phyloP scores from a whole-genome alignment of 2,113 vertebrate genomes.

The Condylura cristata region DNA sequence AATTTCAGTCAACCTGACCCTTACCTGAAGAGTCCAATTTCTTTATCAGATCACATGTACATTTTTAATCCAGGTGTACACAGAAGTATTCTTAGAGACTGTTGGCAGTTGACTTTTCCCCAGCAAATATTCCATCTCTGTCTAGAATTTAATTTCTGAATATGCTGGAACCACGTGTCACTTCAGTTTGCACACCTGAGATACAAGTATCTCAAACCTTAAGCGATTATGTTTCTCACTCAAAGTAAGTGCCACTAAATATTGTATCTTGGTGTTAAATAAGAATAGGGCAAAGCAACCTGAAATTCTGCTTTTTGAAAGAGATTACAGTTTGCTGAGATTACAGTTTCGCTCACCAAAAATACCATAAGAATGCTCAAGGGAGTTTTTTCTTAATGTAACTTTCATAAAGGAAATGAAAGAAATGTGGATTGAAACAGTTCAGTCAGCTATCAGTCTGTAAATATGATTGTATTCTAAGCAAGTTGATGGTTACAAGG shows the following conservation, averaged over 20 bases:
- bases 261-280: neutral
- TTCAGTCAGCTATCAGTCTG: neutral
- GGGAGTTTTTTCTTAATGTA: constrained; percentile 36
- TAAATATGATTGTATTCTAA: neutral
- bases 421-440: constrained; percentile 39
- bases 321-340: constrained; percentile 32
- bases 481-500: neutral
- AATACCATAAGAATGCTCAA: constrained; percentile 12
- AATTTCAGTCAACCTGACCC: neutral
- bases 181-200: too few relatives aligned
- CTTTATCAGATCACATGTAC: neutral
- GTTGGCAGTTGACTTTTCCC: neutral
- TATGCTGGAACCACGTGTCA: neutral
- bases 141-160: constrained; percentile 25
- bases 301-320: constrained; percentile 38
- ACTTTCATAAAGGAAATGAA: constrained; percentile 73
- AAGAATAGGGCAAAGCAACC: neutral
- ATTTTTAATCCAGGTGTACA: neutral
- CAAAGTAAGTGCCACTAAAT: neutral
- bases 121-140: neutral
- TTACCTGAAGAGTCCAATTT: neutral
- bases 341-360: constrained; percentile 49
- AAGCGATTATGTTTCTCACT: neutral
- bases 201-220: too few relatives aligned
- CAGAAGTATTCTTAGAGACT: neutral